Evolutionary conservation across 1,140 invertebrate genomes (phyloP), one percentile per base, ranked within the genome.

Genomic region (Acromyrmex heyeri): DNA sequence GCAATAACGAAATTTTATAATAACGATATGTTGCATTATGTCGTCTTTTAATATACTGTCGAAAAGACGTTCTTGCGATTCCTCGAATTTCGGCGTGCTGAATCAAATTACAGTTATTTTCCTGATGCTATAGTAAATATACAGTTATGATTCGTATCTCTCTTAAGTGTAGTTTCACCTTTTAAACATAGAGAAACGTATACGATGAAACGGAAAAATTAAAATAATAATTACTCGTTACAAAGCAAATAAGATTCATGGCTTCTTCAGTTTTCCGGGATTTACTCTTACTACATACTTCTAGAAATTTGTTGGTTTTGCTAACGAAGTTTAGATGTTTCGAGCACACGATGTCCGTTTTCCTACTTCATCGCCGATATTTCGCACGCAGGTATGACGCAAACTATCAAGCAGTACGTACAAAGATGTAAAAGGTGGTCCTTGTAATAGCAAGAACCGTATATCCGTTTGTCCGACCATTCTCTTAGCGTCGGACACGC

Each of bases 351-450:
- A 27, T 24, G 34, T 4, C 65, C 65, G 14, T 72, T 81, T 81
- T 70, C 34, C 50, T 73, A 61, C 79, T 73, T 73, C 67, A 82
- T 73, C 55, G 21, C 67, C 55, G 69, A 83, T 50, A 83, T 73
- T 50, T 75, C 69, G 24, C 69, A 50, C 69, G 69, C 59, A 48
- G 50, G 21, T 50, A 59, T 88, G 88, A 88, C 65, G 88, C 81
- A 89, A 89, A 86, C 44, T 27, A 55, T 82, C 24, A 30, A 12
- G 61, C 6, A 18, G 16, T 64, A 38, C 38, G 48, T 24, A 24
- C 27, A 89, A 34, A 76, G 82, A 89, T 87, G 77, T 65, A 87
- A 89, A 86, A 90, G 87, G 38, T 62, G 70, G 85, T 90, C 61
- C 34, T 90, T 89, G 59, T 86, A 72, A 34, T 53, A 55, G 48